These are phyloP conservation scores for Antigone vipio DNA, from an alignment of 2,113 vertebrate species.

Conservation along the genomic window DNA sequence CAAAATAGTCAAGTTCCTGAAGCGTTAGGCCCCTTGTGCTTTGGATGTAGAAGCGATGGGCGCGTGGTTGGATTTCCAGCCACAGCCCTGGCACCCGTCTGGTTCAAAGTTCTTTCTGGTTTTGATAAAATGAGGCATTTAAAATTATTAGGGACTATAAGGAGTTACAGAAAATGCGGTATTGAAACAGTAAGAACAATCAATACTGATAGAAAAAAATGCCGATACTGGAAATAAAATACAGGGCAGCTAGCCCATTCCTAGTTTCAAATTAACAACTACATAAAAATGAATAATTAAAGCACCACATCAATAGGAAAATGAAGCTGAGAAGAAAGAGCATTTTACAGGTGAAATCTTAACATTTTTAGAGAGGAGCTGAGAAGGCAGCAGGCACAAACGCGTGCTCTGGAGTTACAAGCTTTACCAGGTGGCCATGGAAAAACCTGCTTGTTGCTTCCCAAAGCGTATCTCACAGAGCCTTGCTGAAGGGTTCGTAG, in stretches of 20 bases:
- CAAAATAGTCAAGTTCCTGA: no score
- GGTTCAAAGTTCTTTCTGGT: no score
- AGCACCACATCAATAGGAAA: not conserved
- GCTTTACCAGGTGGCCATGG: accelerated
- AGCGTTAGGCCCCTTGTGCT: no score
- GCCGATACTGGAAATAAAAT: not conserved
- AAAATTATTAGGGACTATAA: not conserved
- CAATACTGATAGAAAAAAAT: not conserved
- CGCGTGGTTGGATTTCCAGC: not conserved
- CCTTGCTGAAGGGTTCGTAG: accelerated
- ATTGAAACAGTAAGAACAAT: not conserved
- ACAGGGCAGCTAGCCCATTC: not conserved
- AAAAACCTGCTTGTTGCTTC: not conserved
- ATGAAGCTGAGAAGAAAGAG: not conserved
- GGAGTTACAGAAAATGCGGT: not conserved
- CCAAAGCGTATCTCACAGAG: not conserved
- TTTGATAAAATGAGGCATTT: not conserved
- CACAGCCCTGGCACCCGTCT: accelerated
- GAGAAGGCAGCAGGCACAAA: not conserved
- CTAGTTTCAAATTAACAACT: not conserved
- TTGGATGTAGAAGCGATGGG: accelerated
- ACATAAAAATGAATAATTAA: not conserved
- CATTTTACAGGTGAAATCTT: not conserved
- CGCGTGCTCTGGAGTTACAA: not conserved
- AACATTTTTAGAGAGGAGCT: not conserved